These are phyloP conservation scores for Andrena camellia DNA, from an alignment of 2,888 invertebrate species.

Conservation along the genomic window DNA sequence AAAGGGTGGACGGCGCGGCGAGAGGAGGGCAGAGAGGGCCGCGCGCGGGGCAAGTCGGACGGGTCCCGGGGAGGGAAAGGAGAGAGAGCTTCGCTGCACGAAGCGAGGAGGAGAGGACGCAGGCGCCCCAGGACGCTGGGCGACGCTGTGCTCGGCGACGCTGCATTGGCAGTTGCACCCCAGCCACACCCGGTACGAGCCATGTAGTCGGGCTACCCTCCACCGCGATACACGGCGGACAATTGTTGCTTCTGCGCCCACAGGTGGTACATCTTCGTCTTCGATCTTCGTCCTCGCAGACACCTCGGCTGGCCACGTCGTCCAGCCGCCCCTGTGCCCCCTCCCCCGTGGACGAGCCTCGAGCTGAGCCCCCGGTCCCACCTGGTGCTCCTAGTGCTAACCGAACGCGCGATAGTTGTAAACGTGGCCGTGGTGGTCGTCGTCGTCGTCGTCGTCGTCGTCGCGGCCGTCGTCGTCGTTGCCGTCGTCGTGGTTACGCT, in stretches of 20 bases:
- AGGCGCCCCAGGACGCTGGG: constrained; percentile 76
- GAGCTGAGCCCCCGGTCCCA: constrained; percentile 13
- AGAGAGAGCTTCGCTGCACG: constrained; percentile 68
- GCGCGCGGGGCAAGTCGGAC: constrained; percentile 26
- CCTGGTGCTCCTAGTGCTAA: constrained; percentile 9
- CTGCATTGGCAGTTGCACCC: constrained; percentile 81
- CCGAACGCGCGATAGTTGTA: background rate
- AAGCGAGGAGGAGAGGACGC: constrained; percentile 73
- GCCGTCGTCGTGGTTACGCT: constrained; percentile 60
- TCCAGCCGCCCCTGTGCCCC: constrained; percentile 23
- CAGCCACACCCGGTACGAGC: constrained; percentile 85
- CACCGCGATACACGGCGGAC: constrained; percentile 84
- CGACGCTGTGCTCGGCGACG: constrained; percentile 73
- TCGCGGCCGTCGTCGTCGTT: background rate
- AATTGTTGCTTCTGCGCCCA: constrained; percentile 85
- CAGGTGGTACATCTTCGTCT: constrained; percentile 83
- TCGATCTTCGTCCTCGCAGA: constrained; percentile 69
- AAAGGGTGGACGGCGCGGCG: constrained; percentile 6
- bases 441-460: background rate
- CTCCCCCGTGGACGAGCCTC: constrained; percentile 20
- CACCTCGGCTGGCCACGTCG: constrained; percentile 40
- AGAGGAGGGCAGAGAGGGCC: constrained; percentile 23
- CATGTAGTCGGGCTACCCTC: constrained; percentile 85
- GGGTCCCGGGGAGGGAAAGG: constrained; percentile 51
- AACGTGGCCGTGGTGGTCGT: background rate